Base-by-base conservation (phyloP, 2,888 invertebrate genomes). In the Eumacrocentrus americanus region DNA sequence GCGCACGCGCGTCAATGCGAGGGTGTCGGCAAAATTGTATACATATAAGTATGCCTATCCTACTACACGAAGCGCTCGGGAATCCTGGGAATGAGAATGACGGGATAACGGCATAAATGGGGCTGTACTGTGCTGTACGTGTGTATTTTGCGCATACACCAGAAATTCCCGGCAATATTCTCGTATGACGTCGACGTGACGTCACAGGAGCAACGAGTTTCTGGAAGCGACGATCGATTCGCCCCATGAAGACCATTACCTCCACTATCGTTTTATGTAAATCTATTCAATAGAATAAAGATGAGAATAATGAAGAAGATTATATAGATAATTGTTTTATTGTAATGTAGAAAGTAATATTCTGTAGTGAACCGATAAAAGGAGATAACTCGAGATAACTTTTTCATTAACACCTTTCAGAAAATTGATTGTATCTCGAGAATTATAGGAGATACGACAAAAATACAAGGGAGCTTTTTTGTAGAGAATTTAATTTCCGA, bases 181-280 rank as follows among this genome's bases (percentile, higher is more conserved):
- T 25, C 40, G 5, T 56, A 60, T 70, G 70, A 70, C 69, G 67
- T 68, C 60, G n/a, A 64, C 55, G 56, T 70, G 67, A 70, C 68
- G 70, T 70, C 70, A 70, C 62, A 20, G 35, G 55, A 59, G 57
- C 48, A 53, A 55, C 62, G 61, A 66, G 35, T 59, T 64, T 66
- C 64, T 40, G 63, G 67, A 61, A 65, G 60, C 54, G 18, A 44
- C 60, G 63, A 70, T 70, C 70, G 67, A 70, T 70, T 55, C 62
- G 47, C 53, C 29, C 52, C 47, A 40, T 47, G 42, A n/a, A n/a
- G n/a, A n/a, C n/a, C n/a, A n/a, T n/a, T n/a, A n/a, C n/a, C n/a
- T n/a, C n/a, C n/a, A n/a, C n/a, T n/a, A n/a, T n/a, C 42, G 20
- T 18, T 16, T 18, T 42, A 20, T 42, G 11, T 1, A 18, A 11